Conservation (phyloP, 2,113 vertebrate species). For the Okapia johnstoni region DNA sequence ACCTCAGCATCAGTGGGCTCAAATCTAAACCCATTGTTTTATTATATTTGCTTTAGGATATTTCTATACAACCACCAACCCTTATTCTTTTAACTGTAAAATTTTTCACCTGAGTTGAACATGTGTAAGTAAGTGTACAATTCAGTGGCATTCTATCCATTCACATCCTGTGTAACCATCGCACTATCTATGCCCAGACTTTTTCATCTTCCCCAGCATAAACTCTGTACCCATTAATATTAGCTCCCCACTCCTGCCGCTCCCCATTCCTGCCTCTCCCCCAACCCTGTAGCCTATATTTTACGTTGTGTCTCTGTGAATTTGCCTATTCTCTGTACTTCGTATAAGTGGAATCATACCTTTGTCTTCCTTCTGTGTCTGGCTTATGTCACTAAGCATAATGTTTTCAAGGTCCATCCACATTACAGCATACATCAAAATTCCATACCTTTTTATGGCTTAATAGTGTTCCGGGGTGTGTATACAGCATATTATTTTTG, state of each 20-base stretch:
- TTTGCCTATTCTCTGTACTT: neutral
- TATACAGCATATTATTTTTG: neutral
- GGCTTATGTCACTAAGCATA: neutral
- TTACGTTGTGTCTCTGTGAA: neutral
- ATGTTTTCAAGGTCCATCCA: neutral
- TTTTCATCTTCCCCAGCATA: neutral
- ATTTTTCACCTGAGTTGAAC: neutral
- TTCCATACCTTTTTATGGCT: neutral
- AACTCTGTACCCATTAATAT: neutral
- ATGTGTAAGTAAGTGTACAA: neutral
- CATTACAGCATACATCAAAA: neutral
- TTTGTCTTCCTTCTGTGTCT: neutral
- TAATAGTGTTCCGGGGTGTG: neutral
- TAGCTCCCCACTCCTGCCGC: no score
- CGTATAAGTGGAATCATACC: neutral
- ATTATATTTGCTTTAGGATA: neutral
- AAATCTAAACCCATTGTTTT: neutral
- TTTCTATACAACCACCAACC: neutral
- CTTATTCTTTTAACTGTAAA: neutral
- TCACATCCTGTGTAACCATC: neutral
- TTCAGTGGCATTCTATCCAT: neutral
- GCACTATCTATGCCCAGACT: neutral
- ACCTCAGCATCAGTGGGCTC: neutral
- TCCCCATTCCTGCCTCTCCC: no score
- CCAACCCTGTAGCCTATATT: neutral